Percentiles rank a stretch among this genome's conserved stretches.
These are phyloP conservation scores for Taenaris catops DNA, from an alignment of 2,888 invertebrate genomes.

Conservation along the genomic window DNA sequence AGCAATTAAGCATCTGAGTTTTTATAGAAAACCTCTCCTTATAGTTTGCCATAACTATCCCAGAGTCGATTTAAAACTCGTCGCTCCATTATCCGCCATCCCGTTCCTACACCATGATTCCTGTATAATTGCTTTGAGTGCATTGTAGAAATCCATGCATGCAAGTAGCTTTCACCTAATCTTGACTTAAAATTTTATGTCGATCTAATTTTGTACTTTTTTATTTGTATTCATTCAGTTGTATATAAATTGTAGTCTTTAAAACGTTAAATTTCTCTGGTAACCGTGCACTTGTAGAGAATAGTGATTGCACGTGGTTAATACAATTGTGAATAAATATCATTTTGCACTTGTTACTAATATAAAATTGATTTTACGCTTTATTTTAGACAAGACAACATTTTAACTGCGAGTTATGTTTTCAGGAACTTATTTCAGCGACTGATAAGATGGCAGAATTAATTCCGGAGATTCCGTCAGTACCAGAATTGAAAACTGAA, in stretches of 20 bases:
- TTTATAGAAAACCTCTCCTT: too few relatives aligned
- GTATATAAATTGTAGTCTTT: too few relatives aligned
- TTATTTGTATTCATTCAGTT: too few relatives aligned
- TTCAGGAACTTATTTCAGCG: constrained; percentile 54
- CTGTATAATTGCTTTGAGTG: constrained; percentile 34
- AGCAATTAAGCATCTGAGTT: too few relatives aligned
- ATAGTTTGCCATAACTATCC: too few relatives aligned
- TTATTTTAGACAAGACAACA: too few relatives aligned
- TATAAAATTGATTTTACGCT: not conserved
- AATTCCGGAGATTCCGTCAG: constrained; percentile 62
- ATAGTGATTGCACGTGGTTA: constrained; percentile 6
- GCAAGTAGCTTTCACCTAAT: constrained; percentile 29
- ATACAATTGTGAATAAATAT: not conserved
- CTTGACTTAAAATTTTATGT: too few relatives aligned
- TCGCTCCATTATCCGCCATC: constrained; percentile 35
- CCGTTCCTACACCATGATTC: constrained; percentile 33
- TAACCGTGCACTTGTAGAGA: constrained; percentile 9
- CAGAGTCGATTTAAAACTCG: too few relatives aligned
- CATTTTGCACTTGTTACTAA: not conserved
- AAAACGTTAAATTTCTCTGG: too few relatives aligned
- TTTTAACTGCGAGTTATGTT: constrained; percentile 22
- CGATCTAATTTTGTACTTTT: too few relatives aligned
- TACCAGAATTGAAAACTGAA: constrained; percentile 64
- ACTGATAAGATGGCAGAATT: constrained; percentile 64
- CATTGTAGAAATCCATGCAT: constrained; percentile 24